Conservation (phyloP, 2,113 vertebrate species). For the Pseudolaguvia tuberculata region DNA sequence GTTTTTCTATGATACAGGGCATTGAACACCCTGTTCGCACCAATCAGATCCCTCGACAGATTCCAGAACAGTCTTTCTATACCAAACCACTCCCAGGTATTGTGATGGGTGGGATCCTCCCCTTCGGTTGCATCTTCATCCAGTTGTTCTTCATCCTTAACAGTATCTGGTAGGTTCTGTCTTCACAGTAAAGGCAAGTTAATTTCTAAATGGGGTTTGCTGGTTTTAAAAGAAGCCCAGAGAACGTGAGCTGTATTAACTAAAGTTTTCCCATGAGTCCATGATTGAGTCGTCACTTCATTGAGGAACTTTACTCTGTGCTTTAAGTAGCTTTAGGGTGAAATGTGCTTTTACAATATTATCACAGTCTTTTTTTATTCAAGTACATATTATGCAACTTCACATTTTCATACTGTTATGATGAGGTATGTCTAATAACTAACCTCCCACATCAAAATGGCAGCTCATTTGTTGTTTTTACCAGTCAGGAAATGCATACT, state of each 20-base stretch:
- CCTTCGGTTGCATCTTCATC: constrained; percentile 93
- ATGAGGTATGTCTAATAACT: too few relatives aligned
- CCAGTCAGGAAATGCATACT: too few relatives aligned
- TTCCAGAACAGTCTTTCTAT: constrained; percentile 92
- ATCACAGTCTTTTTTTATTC: too few relatives aligned
- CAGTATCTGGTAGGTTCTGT: constrained; percentile 83
- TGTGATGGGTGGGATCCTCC: constrained; percentile 89
- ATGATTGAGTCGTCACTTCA: too few relatives aligned
- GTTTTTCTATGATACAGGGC: constrained; percentile 64
- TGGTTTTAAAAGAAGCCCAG: neutral
- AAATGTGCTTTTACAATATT: too few relatives aligned
- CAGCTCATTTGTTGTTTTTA: too few relatives aligned
- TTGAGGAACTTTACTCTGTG: too few relatives aligned
- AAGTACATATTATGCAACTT: too few relatives aligned
- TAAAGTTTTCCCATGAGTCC: too few relatives aligned
- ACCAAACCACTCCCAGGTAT: constrained; percentile 88
- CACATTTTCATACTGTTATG: too few relatives aligned
- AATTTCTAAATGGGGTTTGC: neutral
- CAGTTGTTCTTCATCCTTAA: constrained; percentile 95
- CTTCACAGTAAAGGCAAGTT: neutral
- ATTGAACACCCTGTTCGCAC: constrained; percentile 92
- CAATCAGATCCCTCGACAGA: constrained; percentile 93
- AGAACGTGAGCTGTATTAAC: neutral
- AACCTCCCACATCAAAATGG: too few relatives aligned
- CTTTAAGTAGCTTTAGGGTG: too few relatives aligned